A percentile compares a stretch with the other conserved stretches of the same genome.
These are phyloP conservation scores for Nephrotoma flavescens DNA, from an alignment of 2,888 invertebrate species.

Conservation along the genomic window DNA sequence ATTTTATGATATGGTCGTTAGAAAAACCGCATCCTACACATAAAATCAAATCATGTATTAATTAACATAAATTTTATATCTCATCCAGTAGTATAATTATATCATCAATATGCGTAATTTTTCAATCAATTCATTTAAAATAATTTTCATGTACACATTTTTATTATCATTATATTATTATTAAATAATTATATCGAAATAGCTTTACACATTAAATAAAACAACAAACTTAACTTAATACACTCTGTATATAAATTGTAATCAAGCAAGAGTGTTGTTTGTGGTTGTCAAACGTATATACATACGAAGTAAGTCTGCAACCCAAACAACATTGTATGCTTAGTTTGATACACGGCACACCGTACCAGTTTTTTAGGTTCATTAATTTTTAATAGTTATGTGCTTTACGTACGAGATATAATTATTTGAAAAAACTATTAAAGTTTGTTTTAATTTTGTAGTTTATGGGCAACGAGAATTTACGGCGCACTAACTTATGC, in stretches of 20 bases:
- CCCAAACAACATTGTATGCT: not conserved
- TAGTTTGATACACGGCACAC: not conserved
- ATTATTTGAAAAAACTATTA: not conserved
- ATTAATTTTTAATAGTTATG: not conserved
- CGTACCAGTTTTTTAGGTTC: not conserved
- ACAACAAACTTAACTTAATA: not conserved
- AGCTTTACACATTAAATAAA: not conserved
- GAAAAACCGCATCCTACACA: not conserved
- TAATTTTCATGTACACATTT: not conserved
- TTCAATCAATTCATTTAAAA: not conserved
- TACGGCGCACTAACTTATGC: not conserved
- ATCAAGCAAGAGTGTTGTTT: not conserved
- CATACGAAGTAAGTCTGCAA: not conserved
- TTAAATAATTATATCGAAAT: not conserved
- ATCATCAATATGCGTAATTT: not conserved
- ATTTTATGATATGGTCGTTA: not conserved
- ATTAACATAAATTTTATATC: not conserved
- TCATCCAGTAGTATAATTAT: not conserved
- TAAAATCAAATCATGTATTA: not conserved
- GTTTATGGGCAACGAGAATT: not conserved
- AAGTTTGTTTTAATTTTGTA: not conserved
- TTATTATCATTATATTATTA: not conserved
- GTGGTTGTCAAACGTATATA: not conserved
- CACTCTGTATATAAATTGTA: not conserved
- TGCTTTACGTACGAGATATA: not conserved